phyloP scores from a whole-genome alignment of 2,113 vertebrate species.

The Triplophysa rosa region DNA sequence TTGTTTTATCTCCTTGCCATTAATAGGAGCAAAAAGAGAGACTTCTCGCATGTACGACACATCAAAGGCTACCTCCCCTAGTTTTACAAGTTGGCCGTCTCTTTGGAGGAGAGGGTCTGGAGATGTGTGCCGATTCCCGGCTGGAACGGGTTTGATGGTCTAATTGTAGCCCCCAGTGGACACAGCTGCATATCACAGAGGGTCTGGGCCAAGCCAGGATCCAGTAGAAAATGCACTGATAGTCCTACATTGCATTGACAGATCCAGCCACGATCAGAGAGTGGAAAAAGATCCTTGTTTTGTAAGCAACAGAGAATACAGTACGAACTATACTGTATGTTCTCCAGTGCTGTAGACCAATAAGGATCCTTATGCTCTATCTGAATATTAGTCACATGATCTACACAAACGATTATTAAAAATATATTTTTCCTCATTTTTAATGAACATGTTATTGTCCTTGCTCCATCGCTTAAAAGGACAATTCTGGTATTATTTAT shows the following conservation, averaged over 20 bases:
- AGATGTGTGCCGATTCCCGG: constrained; percentile 63
- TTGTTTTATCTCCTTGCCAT: constrained; percentile 72
- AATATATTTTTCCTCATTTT: constrained; percentile 5
- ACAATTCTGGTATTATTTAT: too few relatives aligned
- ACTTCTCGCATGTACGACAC: constrained; percentile 67
- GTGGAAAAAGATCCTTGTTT: not conserved
- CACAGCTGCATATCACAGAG: constrained; percentile 73
- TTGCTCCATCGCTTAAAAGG: not conserved
- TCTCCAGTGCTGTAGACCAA: not conserved
- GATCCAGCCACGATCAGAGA: not conserved
- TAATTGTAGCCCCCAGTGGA: constrained; percentile 83
- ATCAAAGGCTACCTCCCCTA: constrained; percentile 75
- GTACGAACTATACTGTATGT: too few relatives aligned
- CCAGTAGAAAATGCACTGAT: constrained; percentile 2
- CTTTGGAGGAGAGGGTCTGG: constrained; percentile 68
- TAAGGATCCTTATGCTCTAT: not conserved
- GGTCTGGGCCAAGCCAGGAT: constrained; percentile 50
- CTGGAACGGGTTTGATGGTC: constrained; percentile 78
- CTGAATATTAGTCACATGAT: constrained; percentile 5
- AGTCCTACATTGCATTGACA: not conserved
- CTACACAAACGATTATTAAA: not conserved
- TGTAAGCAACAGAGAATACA: not conserved
- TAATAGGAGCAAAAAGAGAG: constrained; percentile 74
- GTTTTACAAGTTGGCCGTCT: constrained; percentile 77
- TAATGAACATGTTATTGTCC: not conserved